phyloP scores from a whole-genome alignment of 2,113 vertebrate species.

The Rhodinocichla rosea region DNA sequence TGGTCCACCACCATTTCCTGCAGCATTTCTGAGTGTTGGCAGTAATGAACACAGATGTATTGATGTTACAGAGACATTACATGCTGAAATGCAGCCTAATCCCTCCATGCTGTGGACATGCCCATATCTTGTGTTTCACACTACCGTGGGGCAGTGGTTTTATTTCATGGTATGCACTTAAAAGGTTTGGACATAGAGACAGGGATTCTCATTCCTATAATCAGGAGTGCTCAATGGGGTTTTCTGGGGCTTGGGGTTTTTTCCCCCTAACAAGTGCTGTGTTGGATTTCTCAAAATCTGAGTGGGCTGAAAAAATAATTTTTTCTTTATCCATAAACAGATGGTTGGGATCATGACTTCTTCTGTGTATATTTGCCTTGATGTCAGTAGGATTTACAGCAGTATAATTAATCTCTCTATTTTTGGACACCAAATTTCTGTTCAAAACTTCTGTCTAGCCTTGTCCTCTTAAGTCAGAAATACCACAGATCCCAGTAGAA shows the following conservation, averaged over 20 bases:
- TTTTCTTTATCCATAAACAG: background rate
- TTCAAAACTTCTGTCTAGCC: background rate
- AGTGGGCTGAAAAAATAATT: background rate
- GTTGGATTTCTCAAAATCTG: background rate
- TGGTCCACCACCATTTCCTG: background rate
- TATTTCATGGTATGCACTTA: background rate
- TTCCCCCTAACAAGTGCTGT: background rate
- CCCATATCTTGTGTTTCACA: background rate
- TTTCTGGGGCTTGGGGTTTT: background rate
- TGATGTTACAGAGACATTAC: background rate
- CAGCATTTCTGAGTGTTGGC: background rate
- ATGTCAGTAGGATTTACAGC: slow-evolving; percentile 24
- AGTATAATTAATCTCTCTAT: slow-evolving; percentile 1
- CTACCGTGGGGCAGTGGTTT: background rate
- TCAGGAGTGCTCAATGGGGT: background rate
- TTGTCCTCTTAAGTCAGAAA: background rate
- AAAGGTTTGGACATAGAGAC: background rate
- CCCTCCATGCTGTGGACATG: background rate
- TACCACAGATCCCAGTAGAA: background rate
- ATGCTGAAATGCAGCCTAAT: background rate
- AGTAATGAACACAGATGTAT: background rate
- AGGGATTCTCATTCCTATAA: background rate
- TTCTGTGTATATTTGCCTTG: background rate
- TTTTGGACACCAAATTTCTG: slow-evolving; percentile 2
- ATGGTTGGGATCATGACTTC: slow-evolving; percentile 14